Percentiles rank a stretch among this genome's conserved stretches.
phyloP scores from a whole-genome alignment of 1,140 invertebrate genomes.

The Pseudomyrmex pallidus region DNA sequence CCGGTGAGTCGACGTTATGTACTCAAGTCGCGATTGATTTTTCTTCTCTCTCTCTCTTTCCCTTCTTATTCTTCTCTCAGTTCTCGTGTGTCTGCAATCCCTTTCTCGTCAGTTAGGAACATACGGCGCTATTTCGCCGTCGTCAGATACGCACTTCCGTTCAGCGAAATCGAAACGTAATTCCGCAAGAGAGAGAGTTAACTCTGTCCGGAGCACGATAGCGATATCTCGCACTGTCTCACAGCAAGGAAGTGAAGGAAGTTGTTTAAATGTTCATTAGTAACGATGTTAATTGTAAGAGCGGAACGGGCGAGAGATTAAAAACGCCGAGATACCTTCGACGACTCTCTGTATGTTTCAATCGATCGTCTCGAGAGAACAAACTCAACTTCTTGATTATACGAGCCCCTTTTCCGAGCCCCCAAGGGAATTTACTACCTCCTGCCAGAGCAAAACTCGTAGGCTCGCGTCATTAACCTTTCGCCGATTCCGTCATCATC shows the following conservation, averaged over 20 bases:
- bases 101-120: constrained; percentile 29
- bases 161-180: constrained; percentile 21
- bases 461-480: too few relatives aligned
- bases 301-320: too few relatives aligned
- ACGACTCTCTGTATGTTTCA: too few relatives aligned
- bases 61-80: neutral
- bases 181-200: neutral
- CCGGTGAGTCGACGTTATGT: constrained; percentile 63
- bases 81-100: constrained; percentile 24
- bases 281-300: neutral
- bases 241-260: neutral
- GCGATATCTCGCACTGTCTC: neutral
- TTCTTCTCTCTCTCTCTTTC: neutral
- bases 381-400: too few relatives aligned
- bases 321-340: too few relatives aligned
- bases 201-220: too few relatives aligned
- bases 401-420: too few relatives aligned
- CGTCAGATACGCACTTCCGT: constrained; percentile 35
- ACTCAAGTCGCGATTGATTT: constrained; percentile 46
- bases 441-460: too few relatives aligned
- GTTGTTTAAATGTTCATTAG: neutral
- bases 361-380: too few relatives aligned
- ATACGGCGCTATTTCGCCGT: constrained; percentile 12
- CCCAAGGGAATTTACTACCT: too few relatives aligned
- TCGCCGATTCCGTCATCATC: too few relatives aligned